These are phyloP conservation scores for Oryctes rhinoceros DNA, from an alignment of 1,140 invertebrate genomes.

Conservation along the genomic window DNA sequence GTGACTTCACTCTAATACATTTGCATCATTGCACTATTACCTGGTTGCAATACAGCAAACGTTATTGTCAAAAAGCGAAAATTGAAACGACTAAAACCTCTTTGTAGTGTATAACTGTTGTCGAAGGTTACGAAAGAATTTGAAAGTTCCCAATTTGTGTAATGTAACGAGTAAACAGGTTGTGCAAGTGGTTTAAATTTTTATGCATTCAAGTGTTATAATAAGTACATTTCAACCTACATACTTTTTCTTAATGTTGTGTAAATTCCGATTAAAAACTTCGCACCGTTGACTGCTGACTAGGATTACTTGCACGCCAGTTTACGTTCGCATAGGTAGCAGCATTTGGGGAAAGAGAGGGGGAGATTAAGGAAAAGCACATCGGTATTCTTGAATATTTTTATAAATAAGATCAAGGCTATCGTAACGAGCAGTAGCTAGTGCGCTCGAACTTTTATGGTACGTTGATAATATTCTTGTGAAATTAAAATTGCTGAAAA, in stretches of 20 bases:
- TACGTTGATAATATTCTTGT: background rate
- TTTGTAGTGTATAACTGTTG: constrained; percentile 28
- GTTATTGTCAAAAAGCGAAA: constrained; percentile 37
- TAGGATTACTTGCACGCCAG: background rate
- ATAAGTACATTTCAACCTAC: constrained; percentile 37
- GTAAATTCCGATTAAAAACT: constrained; percentile 33
- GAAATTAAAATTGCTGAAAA: constrained; percentile 6
- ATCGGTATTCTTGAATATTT: constrained; percentile 31
- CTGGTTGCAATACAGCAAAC: constrained; percentile 1
- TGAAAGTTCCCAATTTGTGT: constrained; percentile 31
- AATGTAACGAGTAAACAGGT: constrained; percentile 30
- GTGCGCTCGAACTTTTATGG: background rate
- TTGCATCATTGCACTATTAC: constrained; percentile 14
- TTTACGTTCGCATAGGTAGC: background rate
- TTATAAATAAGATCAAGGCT: constrained; percentile 34
- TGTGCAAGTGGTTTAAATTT: constrained; percentile 32
- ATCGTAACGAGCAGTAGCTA: constrained; percentile 5
- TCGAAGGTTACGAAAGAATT: constrained; percentile 36
- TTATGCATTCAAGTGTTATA: constrained; percentile 30
- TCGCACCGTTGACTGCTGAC: background rate
- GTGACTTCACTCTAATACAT: constrained; percentile 35
- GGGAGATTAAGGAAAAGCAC: constrained; percentile 27
- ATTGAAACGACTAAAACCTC: background rate
- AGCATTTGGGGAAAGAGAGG: background rate
- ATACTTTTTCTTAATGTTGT: constrained; percentile 34